phyloP scores from a whole-genome alignment of 2,888 invertebrate genomes.

The Lathronympha strigana region DNA sequence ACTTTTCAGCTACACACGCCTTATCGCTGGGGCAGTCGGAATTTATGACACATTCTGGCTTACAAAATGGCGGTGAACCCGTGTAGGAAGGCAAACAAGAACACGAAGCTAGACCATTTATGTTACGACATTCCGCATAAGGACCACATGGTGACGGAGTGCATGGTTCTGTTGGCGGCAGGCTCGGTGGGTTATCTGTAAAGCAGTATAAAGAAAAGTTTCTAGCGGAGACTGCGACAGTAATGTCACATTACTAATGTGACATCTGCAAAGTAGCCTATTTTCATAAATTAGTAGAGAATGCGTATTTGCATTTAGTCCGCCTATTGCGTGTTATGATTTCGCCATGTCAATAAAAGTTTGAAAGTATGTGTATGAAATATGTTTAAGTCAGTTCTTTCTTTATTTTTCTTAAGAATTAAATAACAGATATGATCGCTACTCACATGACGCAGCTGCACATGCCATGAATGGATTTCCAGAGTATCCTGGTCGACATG shows the following conservation, averaged over 20 bases:
- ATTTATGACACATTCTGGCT: slow-evolving; percentile 87
- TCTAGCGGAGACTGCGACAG: too few species aligned
- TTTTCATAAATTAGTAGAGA: too few species aligned
- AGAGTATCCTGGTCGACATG: slow-evolving; percentile 86
- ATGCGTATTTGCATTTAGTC: too few species aligned
- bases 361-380: too few species aligned
- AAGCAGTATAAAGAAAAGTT: slow-evolving; percentile 24
- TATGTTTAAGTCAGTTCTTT: too few species aligned
- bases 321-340: too few species aligned
- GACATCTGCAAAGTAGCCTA: too few species aligned
- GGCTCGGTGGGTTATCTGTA: slow-evolving; percentile 64
- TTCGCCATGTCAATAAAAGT: too few species aligned
- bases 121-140: slow-evolving; percentile 89
- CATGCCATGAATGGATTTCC: slow-evolving; percentile 89
- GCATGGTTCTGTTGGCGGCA: slow-evolving; percentile 86
- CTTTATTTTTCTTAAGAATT: neutral
- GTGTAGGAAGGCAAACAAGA: slow-evolving; percentile 87
- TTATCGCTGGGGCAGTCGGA: slow-evolving; percentile 86
- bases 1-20: slow-evolving; percentile 88
- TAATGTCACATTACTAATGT: too few species aligned
- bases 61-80: slow-evolving; percentile 86
- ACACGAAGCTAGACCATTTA: slow-evolving; percentile 88
- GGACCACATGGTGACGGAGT: slow-evolving; percentile 89
- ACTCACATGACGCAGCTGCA: slow-evolving; percentile 82
- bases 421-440: neutral